A percentile compares a stretch with the other conserved stretches of the same genome.
phyloP scores from a whole-genome alignment of 2,888 invertebrate genomes.

The Rhimphoctona megacephalus region DNA sequence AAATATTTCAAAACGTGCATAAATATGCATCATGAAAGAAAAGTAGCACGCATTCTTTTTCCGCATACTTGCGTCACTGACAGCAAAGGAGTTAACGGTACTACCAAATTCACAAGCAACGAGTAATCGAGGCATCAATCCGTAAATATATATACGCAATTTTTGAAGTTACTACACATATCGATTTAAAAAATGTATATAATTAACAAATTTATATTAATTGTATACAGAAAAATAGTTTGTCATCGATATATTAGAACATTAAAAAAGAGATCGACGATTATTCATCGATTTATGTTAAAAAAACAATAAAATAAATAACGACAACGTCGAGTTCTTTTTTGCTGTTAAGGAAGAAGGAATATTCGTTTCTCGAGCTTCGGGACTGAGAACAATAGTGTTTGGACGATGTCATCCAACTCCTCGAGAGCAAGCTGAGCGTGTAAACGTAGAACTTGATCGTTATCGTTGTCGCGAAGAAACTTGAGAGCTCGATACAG shows the following conservation, averaged over 20 bases:
- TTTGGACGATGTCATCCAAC: constrained; percentile 89
- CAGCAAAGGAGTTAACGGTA: constrained; percentile 15
- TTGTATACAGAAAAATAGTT: constrained; percentile 40
- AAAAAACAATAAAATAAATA: constrained; percentile 34
- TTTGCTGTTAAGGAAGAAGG: constrained; percentile 58
- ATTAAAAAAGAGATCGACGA: constrained; percentile 18
- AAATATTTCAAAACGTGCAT: constrained; percentile 4
- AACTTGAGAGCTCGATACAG: constrained; percentile 90
- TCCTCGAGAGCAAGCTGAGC: constrained; percentile 92
- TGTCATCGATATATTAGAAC: background rate
- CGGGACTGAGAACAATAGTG: constrained; percentile 87
- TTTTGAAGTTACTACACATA: background rate
- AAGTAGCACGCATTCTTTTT: background rate
- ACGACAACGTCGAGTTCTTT: background rate
- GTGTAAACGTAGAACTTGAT: constrained; percentile 89
- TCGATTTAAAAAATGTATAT: constrained; percentile 6
- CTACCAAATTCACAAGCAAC: constrained; percentile 27
- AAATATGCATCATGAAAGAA: background rate
- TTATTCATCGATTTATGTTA: constrained; percentile 11
- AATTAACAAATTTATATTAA: constrained; percentile 30
- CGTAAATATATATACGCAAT: background rate
- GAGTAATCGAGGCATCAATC: constrained; percentile 17
- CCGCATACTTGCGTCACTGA: constrained; percentile 15
- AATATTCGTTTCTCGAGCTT: constrained; percentile 87
- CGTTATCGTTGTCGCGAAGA: constrained; percentile 89